Evolutionary conservation across 2,888 invertebrate species (phyloP).

Genomic region (Cheiracanthium punctorium): DNA sequence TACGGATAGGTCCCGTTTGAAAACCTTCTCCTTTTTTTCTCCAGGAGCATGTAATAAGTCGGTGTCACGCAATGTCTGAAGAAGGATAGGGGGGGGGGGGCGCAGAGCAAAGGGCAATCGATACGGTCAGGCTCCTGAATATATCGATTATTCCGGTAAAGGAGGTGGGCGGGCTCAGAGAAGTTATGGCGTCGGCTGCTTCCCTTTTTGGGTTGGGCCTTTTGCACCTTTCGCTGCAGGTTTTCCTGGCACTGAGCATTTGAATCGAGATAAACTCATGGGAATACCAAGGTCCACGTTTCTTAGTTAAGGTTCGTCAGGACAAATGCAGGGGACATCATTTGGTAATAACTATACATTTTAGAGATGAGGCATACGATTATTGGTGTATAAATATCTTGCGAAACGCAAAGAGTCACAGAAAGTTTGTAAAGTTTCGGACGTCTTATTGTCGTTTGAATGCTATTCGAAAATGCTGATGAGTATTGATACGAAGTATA

Average conservation of each 20-base stretch:
- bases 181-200: slow-evolving; percentile 56
- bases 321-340: too few relatives aligned
- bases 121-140: slow-evolving; percentile 67
- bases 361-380: too few relatives aligned
- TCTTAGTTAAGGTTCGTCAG: too few relatives aligned
- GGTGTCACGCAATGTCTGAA: slow-evolving; percentile 55
- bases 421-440: too few relatives aligned
- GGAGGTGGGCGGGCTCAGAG: slow-evolving; percentile 44
- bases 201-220: slow-evolving; percentile 50
- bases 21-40: neutral
- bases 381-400: too few relatives aligned
- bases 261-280: neutral
- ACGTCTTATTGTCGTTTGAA: too few relatives aligned
- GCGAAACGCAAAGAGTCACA: too few relatives aligned
- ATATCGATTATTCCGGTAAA: slow-evolving; percentile 59
- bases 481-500: too few relatives aligned
- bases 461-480: too few relatives aligned
- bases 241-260: neutral
- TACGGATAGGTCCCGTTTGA: neutral
- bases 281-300: too few relatives aligned
- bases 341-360: too few relatives aligned
- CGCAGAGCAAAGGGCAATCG: slow-evolving; percentile 65
- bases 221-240: neutral
- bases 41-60: slow-evolving; percentile 47
- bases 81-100: slow-evolving; percentile 52